Base-by-base conservation (phyloP, 2,888 invertebrate species). In the Poecilobothrus nobilitatus region DNA sequence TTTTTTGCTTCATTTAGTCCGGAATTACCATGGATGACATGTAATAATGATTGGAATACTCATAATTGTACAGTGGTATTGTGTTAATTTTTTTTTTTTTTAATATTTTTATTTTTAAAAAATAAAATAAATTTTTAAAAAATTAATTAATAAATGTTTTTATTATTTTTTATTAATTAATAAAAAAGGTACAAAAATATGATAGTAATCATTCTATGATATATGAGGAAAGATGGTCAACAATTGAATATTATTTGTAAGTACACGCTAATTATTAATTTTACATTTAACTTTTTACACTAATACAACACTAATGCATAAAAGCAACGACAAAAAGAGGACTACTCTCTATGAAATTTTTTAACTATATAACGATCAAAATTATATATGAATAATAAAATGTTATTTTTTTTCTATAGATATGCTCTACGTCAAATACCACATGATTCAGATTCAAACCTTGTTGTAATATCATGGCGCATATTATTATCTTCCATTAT, bases 31-130 rank as follows among this genome's bases (percentile, higher is more conserved):
- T 94, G 94, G 94, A 86, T 89, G 70, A 84, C 84, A 73, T 94
- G 94, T 77, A 85, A 86, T 72, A 89, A 90, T 4, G 62, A 73
- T 34, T 94, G 93, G 92, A 93, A 94, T 79, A 90, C 90, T 1
- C 83, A 84, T 3, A 83, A 84, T 70, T 93, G 93, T 78, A 79
- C 85, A 12, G 37, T 20, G 44, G 69, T 67, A 33, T 53, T 18
- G 53, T 53, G 7, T 37, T 37, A 37, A 37, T 37, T 27, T 27
- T 27, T 27, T 27, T 27, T 27, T 27, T 27, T 27, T 27, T 27
- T 27, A 4, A 4, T 27, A 27, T 27, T 27, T 27, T 27, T 27
- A 27, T 27, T 27, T 27, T 27, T 27, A n/a, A n/a, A n/a, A n/a
- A n/a, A n/a, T n/a, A 66, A 12, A 33, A 22, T n/a, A 10, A 20